These are phyloP conservation scores for Dinomys branickii DNA, from an alignment of 2,113 vertebrate genomes.

Conservation along the genomic window DNA sequence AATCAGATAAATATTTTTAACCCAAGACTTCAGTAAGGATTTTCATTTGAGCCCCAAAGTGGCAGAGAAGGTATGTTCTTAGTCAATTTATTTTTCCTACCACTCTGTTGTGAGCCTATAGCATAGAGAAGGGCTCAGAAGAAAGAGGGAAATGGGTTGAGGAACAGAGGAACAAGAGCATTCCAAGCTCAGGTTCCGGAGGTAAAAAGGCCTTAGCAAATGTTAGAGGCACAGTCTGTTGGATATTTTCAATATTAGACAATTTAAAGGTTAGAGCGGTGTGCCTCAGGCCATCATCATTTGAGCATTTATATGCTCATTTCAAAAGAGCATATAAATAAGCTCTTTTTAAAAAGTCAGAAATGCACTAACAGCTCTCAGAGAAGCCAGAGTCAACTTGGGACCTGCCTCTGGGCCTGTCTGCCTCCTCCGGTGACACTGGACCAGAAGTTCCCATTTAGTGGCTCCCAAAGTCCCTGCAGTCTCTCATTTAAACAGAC, in stretches of 20 bases:
- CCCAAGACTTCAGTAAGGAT: background rate
- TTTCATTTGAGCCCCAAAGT: background rate
- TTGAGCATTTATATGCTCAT: too few relatives aligned
- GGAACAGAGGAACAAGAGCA: background rate
- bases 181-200: background rate
- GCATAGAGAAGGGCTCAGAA: background rate
- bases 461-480: background rate
- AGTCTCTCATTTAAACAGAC: background rate
- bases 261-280: background rate
- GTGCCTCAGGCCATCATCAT: background rate
- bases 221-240: background rate
- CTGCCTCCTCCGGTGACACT: accelerated
- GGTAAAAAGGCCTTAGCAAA: background rate
- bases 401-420: background rate
- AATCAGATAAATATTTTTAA: background rate
- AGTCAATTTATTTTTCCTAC: background rate
- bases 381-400: background rate
- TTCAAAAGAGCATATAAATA: background rate
- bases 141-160: background rate
- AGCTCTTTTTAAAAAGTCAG: background rate
- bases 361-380: background rate
- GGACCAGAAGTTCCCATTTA: background rate
- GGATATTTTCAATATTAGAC: background rate
- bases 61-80: background rate
- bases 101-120: background rate